phyloP scores from a whole-genome alignment of 2,888 invertebrate species.

The Hoplodrina blanda region DNA sequence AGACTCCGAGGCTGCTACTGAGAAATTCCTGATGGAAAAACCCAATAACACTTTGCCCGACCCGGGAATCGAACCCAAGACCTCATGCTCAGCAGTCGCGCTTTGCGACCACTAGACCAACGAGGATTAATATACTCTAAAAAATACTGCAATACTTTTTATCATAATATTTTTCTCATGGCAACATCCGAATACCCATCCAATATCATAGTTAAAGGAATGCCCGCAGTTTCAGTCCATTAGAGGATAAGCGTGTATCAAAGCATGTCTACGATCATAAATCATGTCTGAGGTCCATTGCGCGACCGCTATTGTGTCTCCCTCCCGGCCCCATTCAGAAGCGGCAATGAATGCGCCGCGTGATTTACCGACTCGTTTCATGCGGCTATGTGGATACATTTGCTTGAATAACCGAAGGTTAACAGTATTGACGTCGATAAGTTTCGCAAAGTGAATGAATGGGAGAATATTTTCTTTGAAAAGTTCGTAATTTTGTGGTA shows the following conservation, averaged over 20 bases:
- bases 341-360: constrained; percentile 63
- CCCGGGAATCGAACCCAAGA: too few relatives aligned
- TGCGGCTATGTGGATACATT: constrained; percentile 56
- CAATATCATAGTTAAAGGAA: constrained; percentile 51
- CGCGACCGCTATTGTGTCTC: constrained; percentile 58
- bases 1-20: too few relatives aligned
- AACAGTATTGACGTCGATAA: constrained; percentile 58
- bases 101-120: too few relatives aligned
- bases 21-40: too few relatives aligned
- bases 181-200: constrained; percentile 21
- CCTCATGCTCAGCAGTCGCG: too few relatives aligned
- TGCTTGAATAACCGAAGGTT: constrained; percentile 63
- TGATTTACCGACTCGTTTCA: constrained; percentile 66
- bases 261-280: constrained; percentile 58
- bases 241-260: constrained; percentile 65
- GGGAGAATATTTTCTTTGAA: constrained; percentile 55
- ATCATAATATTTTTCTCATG: constrained; percentile 3
- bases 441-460: constrained; percentile 53
- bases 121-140: not conserved
- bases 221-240: constrained; percentile 61
- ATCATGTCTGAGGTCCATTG: constrained; percentile 63
- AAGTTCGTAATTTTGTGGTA: constrained; percentile 49
- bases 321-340: constrained; percentile 54
- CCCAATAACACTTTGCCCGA: too few relatives aligned
- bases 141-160: constrained; percentile 17